Base-by-base conservation (phyloP, 1,140 invertebrate genomes). In the Aphaenogaster floridana region DNA sequence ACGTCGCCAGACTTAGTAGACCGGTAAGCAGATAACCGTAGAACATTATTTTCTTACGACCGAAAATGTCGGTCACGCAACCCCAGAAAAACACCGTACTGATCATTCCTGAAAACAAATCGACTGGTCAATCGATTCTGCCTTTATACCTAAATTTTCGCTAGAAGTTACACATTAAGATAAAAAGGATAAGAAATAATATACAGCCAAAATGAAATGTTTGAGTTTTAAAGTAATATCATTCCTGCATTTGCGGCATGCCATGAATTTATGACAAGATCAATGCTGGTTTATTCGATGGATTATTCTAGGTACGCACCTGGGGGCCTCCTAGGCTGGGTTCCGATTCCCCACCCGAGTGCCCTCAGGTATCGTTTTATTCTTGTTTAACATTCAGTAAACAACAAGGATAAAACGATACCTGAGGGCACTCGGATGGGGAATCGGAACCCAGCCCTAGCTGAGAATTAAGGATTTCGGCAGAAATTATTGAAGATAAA, bases 41-140 rank as follows among this genome's bases (percentile, higher is more conserved):
- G 94, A 96, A 92, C 94, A 97, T 90, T 80, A 96, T 92, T 86
- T 96, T 80, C 94, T 95, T 93, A 8, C 96, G 96, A 0, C 97
- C 97, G 39, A 96, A 94, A 0, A 96, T 96, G 90, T 98, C 97
- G 2, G 97, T 97, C n/a, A 98, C 91, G 39, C 96, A 97, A 1
- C 97, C 97, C 97, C 97, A 98, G 28, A 97, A 87, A 68, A 96
- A 94, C 0, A 95, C 95, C 0, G 96, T 96, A 4, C 96, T 87
- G 36, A 97, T 96, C 88, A 96, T 95, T 69, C 96, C 97, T 97
- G 93, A 61, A 69, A 91, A 91, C 4, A 86, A 59, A 69, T n/a
- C 13, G 15, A 36, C 0, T 3, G 0, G 1, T 80, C 3, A 68
- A 7, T 4, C 5, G 6, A 36, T 9, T n/a, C 21, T 34, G 11